Conservation (phyloP, 2,113 vertebrate genomes). For the Lonchura striata region DNA sequence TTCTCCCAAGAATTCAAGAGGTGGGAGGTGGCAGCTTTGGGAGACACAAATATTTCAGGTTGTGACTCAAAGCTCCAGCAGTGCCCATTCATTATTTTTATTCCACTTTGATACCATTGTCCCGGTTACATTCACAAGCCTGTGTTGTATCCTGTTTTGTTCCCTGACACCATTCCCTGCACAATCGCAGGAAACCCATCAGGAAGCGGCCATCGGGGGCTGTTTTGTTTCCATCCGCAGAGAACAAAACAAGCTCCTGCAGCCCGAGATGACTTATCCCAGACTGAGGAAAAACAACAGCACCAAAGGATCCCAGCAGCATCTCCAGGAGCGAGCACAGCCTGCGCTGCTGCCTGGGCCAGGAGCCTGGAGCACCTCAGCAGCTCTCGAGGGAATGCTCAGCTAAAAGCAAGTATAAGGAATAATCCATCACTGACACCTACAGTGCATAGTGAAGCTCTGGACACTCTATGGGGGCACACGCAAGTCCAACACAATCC, state of each 20-base stretch:
- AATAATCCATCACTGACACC: neutral
- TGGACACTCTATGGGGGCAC: neutral
- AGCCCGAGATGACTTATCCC: conserved; percentile 55
- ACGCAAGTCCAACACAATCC: neutral
- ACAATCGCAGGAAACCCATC: conserved; percentile 64
- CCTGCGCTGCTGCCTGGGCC: neutral
- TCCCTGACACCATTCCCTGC: conserved; percentile 59
- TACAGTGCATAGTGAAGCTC: neutral
- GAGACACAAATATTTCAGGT: neutral
- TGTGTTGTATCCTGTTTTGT: conserved; percentile 61
- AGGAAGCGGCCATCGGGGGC: conserved; percentile 42
- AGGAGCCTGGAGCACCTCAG: neutral
- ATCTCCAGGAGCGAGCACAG: neutral
- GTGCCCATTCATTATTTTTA: conserved; percentile 61
- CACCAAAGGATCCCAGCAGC: neutral
- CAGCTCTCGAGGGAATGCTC: neutral
- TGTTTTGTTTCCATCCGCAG: conserved; percentile 57
- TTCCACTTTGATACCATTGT: conserved; percentile 62
- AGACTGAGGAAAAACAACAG: conserved; percentile 59
- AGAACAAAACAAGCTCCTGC: conserved; percentile 65
- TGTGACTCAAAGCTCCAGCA: neutral
- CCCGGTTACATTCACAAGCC: conserved; percentile 55
- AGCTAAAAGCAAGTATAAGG: neutral
- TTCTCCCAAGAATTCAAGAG: conserved; percentile 10
- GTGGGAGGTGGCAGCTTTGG: neutral